phyloP scores from a whole-genome alignment of 92 coral and sea anemone species.

The Plumapathes pennacea region DNA sequence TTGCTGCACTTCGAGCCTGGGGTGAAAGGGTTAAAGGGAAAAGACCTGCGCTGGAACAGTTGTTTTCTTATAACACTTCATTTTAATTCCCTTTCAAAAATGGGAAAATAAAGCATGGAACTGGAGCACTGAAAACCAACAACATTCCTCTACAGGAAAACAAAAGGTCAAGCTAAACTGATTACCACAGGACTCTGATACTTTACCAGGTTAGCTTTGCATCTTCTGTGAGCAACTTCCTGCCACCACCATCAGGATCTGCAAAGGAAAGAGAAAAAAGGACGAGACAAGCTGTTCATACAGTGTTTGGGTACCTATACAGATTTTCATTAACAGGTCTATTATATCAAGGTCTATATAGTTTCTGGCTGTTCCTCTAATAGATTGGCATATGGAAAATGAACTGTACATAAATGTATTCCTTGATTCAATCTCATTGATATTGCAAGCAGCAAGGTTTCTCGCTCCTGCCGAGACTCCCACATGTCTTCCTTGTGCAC shows the following conservation, averaged over 20 bases:
- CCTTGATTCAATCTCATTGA: too few species aligned
- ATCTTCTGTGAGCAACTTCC: constrained; percentile 14
- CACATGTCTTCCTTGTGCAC: neutral
- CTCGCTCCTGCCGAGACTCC: too few species aligned
- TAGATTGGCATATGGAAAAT: constrained; percentile 1
- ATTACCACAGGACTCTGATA: constrained; percentile 26
- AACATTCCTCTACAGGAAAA: too few species aligned
- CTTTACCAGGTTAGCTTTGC: constrained; percentile 34
- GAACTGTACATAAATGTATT: too few species aligned
- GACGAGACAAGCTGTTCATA: constrained; percentile 94
- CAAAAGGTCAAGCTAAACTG: constrained; percentile 34
- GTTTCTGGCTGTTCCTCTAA: neutral
- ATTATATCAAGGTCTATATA: constrained; percentile 2
- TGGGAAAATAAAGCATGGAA: too few species aligned
- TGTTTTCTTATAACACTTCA: too few species aligned
- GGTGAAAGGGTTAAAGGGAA: too few species aligned
- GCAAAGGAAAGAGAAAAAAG: constrained; percentile 79
- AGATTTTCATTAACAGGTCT: neutral
- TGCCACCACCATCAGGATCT: constrained; percentile 35
- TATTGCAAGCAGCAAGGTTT: too few species aligned
- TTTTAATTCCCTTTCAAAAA: too few species aligned
- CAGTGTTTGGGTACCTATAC: constrained; percentile 2
- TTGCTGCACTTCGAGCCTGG: too few species aligned
- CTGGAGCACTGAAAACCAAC: too few species aligned
- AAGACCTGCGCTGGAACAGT: too few species aligned